Evolutionary conservation across 1,140 invertebrate genomes (phyloP), one percentile per base, ranked within the genome.

Genomic region (Marisa cornuarietis): DNA sequence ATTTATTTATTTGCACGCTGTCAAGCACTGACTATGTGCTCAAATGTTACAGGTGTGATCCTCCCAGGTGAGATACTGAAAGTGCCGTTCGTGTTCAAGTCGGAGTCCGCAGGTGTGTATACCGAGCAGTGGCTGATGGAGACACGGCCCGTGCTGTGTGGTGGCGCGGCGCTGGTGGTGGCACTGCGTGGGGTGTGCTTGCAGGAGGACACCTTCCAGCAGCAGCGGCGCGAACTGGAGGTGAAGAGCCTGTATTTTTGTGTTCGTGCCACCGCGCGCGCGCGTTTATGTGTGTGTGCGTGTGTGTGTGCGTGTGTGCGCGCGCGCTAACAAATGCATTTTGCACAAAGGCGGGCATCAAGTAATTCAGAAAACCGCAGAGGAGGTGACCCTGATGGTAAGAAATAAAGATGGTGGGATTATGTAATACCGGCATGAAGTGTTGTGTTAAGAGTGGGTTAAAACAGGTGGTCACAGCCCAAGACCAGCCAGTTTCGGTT

Each of bases 61-160:
- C 82, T 91, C 20, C 91, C 91, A 22, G 90, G 90, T 14, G 89
- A 90, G 74, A 87, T 85, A 5, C 85, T 90, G 81, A 87, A 88
- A 73, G 88, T 91, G 71, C 90, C 89, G 4, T 91, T 91, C 83
- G 88, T 91, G 6, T 91, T 91, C 80, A 91, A 91, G 78, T 91
- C 91, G 8, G 85, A 85, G 20, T 89, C 89, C 82, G 86, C 88
- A 61, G 91, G 91, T 7, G 88, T 91, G 9, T 91, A 90, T 79
- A 84, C 85, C 3, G 91, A 91, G 74, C 88, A 89, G 79, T 91
- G 90, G 91, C 83, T 87, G 79, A 88, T 91, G 79, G 85, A 90
- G 79, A 91, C 90, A 11, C 83, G 88, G 22, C 91, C 91, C 8
- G 84, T 86, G 1, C 76, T 91, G 7, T 87, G 86, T 83, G 88